Evolutionary conservation across 2,113 vertebrate genomes (phyloP).

Genomic region (Anguilla japonica): DNA sequence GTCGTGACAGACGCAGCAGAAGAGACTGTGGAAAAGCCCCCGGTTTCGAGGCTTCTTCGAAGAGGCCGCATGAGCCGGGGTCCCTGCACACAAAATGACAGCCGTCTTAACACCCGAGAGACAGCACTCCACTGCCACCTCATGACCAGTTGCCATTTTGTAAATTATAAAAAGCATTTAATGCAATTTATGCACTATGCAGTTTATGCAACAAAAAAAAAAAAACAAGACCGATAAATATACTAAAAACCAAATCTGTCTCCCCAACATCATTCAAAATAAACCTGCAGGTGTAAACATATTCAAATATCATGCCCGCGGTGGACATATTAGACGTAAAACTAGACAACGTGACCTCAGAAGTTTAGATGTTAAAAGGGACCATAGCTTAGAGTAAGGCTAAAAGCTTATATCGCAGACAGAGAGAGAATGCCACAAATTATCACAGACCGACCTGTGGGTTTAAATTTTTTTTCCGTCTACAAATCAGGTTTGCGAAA

Average conservation of each 20-base stretch:
- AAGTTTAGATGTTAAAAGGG: background rate
- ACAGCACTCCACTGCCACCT: background rate
- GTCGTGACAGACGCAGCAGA: conserved; percentile 79
- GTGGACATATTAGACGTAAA: background rate
- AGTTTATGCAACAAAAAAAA: no score
- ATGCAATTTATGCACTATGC: background rate
- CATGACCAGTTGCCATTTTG: background rate
- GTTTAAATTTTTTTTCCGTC: background rate
- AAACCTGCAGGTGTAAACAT: background rate
- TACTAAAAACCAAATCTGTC: background rate
- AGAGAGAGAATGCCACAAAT: background rate
- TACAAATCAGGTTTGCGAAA: background rate
- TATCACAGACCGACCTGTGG: background rate
- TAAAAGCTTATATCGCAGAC: background rate
- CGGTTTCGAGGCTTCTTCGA: conserved; percentile 75
- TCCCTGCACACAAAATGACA: conserved; percentile 55
- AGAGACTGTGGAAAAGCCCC: conserved; percentile 75
- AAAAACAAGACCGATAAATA: no score
- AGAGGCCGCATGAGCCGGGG: conserved; percentile 54
- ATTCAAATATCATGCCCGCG: background rate
- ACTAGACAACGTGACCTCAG: background rate
- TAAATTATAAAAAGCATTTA: background rate
- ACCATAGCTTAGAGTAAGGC: background rate
- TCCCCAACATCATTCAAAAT: background rate
- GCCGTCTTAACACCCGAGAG: conserved; percentile 10